Base-by-base conservation (phyloP, 2,888 invertebrate genomes). In the Diplazon laetatorius region DNA sequence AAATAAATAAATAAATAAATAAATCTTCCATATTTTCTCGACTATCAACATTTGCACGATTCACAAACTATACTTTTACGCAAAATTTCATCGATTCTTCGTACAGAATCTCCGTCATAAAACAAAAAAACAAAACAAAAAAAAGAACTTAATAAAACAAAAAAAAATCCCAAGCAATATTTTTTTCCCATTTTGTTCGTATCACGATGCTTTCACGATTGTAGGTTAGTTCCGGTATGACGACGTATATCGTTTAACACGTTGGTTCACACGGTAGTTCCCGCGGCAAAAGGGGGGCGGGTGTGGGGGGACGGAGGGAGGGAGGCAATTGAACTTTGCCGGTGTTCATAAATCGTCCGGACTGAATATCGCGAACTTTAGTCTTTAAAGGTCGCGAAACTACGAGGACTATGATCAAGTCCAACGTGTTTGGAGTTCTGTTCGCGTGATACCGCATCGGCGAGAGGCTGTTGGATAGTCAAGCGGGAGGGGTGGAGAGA, bases 281-380 rank as follows among this genome's bases (percentile, higher is more conserved):
- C 57, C 44, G 50, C 18, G 4, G 30, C 4, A 6, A 6, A 5
- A 30, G 6, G 30, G 6, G 52, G 60, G 35, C 18, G 69, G 48
- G 69, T n/a, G 52, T 50, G 35, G 4, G 30, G 30, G 30, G 30
- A 5, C 2, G 6, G 30, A 30, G 52, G 60, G 35, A 18, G 69
- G 48, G 69, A 76, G 84, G 85, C 84, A 83, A 87, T 85, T 89
- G 87, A 89, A 89, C 88, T 89, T 89, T 88, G 81, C 81, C 80
- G 81, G 77, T 80, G 83, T 84, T 82, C 82, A 85, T 87, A 88
- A 88, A 85, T 88, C 85, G 85, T 85, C 85, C 83, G 83, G 81
- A 86, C 84, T 86, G 85, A 88, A 89, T 88, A 88, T 82, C 87
- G 88, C 86, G 89, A 90, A 90, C 90, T 90, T 90, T 89, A 87